These are phyloP conservation scores for Anser brachyrhynchus DNA, from an alignment of 2,113 vertebrate genomes.

Conservation along the genomic window DNA sequence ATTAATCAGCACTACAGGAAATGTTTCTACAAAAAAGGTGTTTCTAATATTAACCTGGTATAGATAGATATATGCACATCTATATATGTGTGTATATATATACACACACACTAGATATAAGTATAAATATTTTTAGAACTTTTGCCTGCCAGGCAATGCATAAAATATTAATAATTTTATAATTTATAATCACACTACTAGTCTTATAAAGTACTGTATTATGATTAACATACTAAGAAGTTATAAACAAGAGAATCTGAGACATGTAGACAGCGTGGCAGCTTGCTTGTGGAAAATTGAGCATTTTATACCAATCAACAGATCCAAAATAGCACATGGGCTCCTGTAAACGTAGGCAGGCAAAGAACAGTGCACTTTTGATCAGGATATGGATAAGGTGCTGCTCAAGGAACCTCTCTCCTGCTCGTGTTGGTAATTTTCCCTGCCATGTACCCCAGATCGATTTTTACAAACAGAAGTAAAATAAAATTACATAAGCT, in stretches of 20 bases:
- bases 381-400: background rate
- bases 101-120: background rate
- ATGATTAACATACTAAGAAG: background rate
- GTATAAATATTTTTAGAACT: background rate
- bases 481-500: background rate
- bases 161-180: background rate
- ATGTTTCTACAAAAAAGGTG: background rate
- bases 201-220: background rate
- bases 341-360: background rate
- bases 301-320: background rate
- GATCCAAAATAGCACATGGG: background rate
- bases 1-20: background rate
- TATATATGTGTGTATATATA: background rate
- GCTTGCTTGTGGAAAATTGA: background rate
- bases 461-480: conserved; percentile 46
- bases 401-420: background rate
- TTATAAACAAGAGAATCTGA: background rate
- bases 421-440: background rate
- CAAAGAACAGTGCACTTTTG: background rate
- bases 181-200: background rate
- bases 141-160: background rate
- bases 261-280: background rate
- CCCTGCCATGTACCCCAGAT: background rate
- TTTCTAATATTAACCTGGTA: background rate
- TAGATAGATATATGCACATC: background rate